These are phyloP conservation scores for Chiloscyllium plagiosum DNA, from an alignment of 2,113 vertebrate genomes.

Conservation along the genomic window DNA sequence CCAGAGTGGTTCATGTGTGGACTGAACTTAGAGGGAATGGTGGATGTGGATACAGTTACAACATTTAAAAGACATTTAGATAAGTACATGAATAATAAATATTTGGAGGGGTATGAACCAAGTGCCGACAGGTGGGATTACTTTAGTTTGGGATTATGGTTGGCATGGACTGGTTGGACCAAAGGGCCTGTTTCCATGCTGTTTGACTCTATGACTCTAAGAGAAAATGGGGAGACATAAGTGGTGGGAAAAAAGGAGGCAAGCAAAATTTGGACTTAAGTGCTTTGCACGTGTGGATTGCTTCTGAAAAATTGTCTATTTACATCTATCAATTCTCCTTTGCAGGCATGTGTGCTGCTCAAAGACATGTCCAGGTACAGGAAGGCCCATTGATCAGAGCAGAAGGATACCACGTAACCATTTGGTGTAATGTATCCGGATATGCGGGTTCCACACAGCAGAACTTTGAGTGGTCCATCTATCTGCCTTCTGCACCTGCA, in stretches of 20 bases:
- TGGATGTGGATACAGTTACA: no score
- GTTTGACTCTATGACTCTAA: background rate
- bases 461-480: constrained; percentile 93
- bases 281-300: background rate
- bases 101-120: no score
- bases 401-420: constrained; percentile 79
- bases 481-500: constrained; percentile 65
- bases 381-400: constrained; percentile 77
- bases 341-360: constrained; percentile 59
- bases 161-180: no score
- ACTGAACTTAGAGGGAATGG: no score
- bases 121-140: no score
- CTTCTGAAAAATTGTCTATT: background rate
- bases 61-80: no score
- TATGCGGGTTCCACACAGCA: constrained; percentile 68
- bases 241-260: background rate
- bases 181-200: no score
- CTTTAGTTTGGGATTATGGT: no score
- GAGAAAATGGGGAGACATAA: background rate
- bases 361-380: constrained; percentile 78
- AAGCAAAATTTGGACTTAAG: background rate
- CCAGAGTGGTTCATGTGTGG: no score
- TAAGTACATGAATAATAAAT: no score
- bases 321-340: background rate
- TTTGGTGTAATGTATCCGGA: constrained; percentile 88